phyloP scores from a whole-genome alignment of 2,888 invertebrate genomes.

The Chromoteleia sp. region DNA sequence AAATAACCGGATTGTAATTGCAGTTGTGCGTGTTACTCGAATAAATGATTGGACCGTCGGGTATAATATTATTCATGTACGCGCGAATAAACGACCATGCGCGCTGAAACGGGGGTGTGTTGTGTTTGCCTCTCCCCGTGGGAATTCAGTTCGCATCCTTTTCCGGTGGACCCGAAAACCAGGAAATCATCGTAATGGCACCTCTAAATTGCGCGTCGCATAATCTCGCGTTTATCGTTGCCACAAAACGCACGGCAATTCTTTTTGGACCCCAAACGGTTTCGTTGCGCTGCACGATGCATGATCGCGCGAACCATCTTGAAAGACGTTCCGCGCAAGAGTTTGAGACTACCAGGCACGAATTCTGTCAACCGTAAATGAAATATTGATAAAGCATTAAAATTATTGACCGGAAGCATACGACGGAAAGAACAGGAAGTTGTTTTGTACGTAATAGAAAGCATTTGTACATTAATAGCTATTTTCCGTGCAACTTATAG shows the following conservation, averaged over 20 bases:
- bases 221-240: too few species aligned
- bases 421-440: conserved; percentile 21
- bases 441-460: conserved; percentile 8
- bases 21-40: conserved; percentile 82
- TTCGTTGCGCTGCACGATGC: too few species aligned
- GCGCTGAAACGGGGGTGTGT: conserved; percentile 53
- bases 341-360: too few species aligned
- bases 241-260: too few species aligned
- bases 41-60: conserved; percentile 65
- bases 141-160: conserved; percentile 70
- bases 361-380: not conserved
- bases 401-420: conserved; percentile 11
- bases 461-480: conserved; percentile 21
- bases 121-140: conserved; percentile 67
- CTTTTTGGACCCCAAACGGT: not conserved
- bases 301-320: too few species aligned
- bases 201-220: conserved; percentile 40
- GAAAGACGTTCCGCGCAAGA: too few species aligned
- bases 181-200: conserved; percentile 54
- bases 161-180: conserved; percentile 56
- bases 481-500: conserved; percentile 36
- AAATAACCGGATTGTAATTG: conserved; percentile 83
- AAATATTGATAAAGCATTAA: conserved; percentile 7
- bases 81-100: conserved; percentile 55
- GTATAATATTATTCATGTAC: conserved; percentile 68